A percentile compares a stretch with the other conserved stretches of the same genome.
Conservation (phyloP, 1,140 invertebrate genomes). For the Orchestia grillus region DNA sequence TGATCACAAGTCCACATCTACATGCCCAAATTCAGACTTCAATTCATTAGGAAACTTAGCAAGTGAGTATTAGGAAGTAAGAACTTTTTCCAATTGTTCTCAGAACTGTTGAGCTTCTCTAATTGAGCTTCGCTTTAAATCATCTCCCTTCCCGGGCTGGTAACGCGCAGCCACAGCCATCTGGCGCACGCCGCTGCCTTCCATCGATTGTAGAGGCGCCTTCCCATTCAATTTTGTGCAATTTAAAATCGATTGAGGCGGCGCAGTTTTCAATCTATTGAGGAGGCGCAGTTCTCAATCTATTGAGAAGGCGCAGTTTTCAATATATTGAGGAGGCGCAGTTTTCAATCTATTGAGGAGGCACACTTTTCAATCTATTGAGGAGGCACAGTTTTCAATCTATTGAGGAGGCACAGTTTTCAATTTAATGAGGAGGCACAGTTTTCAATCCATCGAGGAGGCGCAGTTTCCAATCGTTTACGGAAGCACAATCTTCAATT, state of each 20-base stretch:
- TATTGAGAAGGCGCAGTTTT: background rate
- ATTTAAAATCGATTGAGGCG: background rate
- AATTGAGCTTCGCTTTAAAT: background rate
- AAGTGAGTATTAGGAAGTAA: background rate
- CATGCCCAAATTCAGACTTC: background rate
- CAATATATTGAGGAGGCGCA: no score
- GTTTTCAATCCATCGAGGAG: no score
- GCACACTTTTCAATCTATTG: no score
- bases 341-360: no score
- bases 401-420: no score
- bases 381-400: no score
- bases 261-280: background rate
- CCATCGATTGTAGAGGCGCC: background rate
- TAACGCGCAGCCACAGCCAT: background rate
- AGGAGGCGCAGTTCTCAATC: background rate
- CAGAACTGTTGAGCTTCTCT: background rate
- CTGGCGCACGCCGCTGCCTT: background rate
- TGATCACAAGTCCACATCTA: background rate
- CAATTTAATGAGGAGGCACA: no score
- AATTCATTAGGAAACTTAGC: background rate
- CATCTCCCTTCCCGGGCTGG: background rate
- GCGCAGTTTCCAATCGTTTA: no score
- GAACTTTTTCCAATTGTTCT: conserved; percentile 1
- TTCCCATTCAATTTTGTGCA: no score
- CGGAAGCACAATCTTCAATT: no score